Evolutionary conservation across 2,797 vertebrate genomes (phyloP).

Genomic region (Spinus olivaceus): DNA sequence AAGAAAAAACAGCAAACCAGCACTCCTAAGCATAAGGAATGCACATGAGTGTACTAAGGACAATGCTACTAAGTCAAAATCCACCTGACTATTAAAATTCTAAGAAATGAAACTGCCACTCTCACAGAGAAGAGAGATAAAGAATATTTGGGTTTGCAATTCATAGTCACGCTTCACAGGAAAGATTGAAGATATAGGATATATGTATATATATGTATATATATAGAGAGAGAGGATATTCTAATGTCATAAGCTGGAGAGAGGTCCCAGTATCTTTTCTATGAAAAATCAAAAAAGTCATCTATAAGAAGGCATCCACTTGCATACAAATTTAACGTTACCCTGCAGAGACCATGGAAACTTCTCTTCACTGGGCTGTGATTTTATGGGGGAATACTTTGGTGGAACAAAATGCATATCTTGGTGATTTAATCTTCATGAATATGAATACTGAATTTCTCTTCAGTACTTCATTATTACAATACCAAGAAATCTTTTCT

Average conservation of each 20-base stretch:
- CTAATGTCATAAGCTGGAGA: background rate
- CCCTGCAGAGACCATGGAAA: background rate
- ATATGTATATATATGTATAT: too few relatives aligned
- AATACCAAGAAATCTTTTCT: background rate
- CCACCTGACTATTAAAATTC: background rate
- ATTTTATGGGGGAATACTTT: background rate
- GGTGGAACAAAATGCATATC: background rate
- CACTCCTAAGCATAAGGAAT: background rate
- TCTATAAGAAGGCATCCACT: background rate
- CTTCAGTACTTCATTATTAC: background rate
- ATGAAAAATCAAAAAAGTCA: background rate
- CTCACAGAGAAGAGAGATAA: background rate
- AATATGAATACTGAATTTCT: background rate
- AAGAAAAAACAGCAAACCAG: background rate
- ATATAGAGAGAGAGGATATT: background rate
- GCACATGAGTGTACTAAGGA: background rate
- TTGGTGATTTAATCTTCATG: background rate
- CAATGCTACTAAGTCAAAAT: background rate
- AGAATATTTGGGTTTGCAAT: background rate
- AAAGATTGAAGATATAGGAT: background rate
- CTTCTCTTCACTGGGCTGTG: background rate
- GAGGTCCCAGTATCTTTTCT: background rate
- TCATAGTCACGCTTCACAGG: background rate
- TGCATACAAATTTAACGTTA: background rate
- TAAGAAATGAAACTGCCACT: background rate